Base-by-base conservation (phyloP, 1,140 invertebrate genomes). In the Tetraneura akinire region DNA sequence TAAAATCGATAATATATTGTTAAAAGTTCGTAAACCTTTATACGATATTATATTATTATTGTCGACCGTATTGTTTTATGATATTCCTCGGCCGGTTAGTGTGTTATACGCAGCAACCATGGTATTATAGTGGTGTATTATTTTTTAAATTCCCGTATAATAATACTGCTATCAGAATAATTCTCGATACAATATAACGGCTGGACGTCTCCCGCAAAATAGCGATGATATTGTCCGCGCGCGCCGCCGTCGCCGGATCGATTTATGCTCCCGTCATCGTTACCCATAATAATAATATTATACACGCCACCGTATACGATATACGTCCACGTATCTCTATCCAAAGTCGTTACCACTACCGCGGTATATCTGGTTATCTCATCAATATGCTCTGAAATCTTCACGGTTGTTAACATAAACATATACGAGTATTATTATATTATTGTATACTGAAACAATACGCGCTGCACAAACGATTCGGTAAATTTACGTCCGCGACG, bases 361-460 rank as follows among this genome's bases (percentile, higher is more conserved):
- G 9, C 21, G 21, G 26, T 26, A 18, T 11, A 14, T 16, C 37
- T 68, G 66, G 37, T 37, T 47, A 68, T 37, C 66, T 47, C 66
- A 68, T 68, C 66, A 68, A 68, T 68, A 47, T 68, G 66, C n/a
- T 68, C 66, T 47, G 66, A 47, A 23, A 68, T 37, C 45, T 47
- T 37, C 21, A 21, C 13, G 11, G 42, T 68, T 21, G 66, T 68
- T 68, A 47, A 21, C 42, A 68, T 68, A 51, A 14, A 14, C 18
- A 53, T 18, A n/a, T n/a, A 18, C 10, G n/a, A n/a, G n/a, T n/a
- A n/a, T n/a, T n/a, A n/a, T n/a, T n/a, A n/a, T n/a, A n/a, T n/a
- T n/a, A n/a, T n/a, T n/a, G n/a, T n/a, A 26, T 11, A 62, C 18
- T 53, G 62, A 66, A 13, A 66, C 64, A 66, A 66, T 66, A 66